Evolutionary conservation across 1,140 invertebrate species (phyloP).

Genomic region (Brachionus asplanchnoidis): DNA sequence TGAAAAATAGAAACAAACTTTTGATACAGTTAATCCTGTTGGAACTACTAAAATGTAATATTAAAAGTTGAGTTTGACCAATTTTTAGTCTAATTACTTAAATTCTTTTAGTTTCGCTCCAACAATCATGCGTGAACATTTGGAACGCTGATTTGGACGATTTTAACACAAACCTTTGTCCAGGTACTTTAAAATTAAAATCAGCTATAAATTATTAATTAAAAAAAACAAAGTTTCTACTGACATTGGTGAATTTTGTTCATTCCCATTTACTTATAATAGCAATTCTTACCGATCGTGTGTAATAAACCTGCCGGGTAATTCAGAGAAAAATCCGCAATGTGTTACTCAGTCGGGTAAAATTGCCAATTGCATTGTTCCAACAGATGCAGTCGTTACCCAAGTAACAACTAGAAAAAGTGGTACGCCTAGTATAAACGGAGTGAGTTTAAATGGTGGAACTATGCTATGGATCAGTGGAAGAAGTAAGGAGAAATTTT

Average conservation of each 20-base stretch:
- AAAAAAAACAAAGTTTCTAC: background rate
- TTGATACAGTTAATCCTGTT: background rate
- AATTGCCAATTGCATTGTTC: conserved; percentile 1
- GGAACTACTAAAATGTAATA: background rate
- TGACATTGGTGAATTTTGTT: background rate
- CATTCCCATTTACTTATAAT: conserved; percentile 24
- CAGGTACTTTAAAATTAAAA: background rate
- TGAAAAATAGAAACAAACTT: background rate
- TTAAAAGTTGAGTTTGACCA: background rate
- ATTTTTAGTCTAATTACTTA: background rate
- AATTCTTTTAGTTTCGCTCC: background rate
- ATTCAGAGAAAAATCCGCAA: background rate
- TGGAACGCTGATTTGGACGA: conserved; percentile 14
- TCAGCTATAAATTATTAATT: too few species aligned
- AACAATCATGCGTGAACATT: background rate
- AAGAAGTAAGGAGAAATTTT: background rate
- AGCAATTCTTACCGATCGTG: background rate
- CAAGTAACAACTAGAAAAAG: background rate
- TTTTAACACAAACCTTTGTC: background rate
- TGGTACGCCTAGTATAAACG: background rate
- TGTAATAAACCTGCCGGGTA: background rate
- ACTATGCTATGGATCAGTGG: background rate
- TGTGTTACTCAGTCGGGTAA: background rate
- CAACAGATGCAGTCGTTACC: background rate
- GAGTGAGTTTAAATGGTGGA: conserved; percentile 15